phyloP scores from a whole-genome alignment of 2,888 invertebrate genomes.

The Drosophila leonis region DNA sequence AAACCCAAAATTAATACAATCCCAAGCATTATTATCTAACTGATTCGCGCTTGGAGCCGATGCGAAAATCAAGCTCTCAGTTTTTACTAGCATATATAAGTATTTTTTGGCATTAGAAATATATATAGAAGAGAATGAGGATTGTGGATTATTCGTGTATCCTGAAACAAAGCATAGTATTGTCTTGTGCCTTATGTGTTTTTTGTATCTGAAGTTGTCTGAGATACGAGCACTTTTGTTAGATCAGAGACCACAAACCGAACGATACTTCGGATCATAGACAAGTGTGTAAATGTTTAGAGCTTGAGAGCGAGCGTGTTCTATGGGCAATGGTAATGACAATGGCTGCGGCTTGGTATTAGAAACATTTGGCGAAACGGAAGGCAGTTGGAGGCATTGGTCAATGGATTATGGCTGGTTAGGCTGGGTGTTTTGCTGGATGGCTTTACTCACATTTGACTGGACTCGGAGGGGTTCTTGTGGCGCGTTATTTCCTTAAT shows the following conservation, averaged over 20 bases:
- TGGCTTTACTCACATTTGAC: conserved; percentile 84
- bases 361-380: conserved; percentile 23
- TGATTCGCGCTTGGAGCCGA: not conserved
- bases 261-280: not conserved
- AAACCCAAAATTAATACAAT: not conserved
- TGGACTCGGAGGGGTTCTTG: conserved; percentile 86
- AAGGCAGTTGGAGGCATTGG: not conserved
- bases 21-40: not conserved
- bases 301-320: conserved; percentile 5
- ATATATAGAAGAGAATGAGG: not conserved
- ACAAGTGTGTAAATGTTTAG: not conserved
- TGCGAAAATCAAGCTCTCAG: not conserved
- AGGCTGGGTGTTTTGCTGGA: not conserved
- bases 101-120: not conserved
- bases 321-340: conserved; percentile 12
- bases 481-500: conserved; percentile 91
- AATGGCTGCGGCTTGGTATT: conserved; percentile 21
- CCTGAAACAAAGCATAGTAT: not conserved
- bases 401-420: not conserved
- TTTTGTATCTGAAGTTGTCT: not conserved
- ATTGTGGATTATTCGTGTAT: not conserved
- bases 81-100: not conserved
- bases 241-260: not conserved
- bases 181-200: not conserved
- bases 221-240: not conserved